These are phyloP conservation scores for Coreius guichenoti DNA, from an alignment of 2,797 vertebrate genomes.

Conservation along the genomic window DNA sequence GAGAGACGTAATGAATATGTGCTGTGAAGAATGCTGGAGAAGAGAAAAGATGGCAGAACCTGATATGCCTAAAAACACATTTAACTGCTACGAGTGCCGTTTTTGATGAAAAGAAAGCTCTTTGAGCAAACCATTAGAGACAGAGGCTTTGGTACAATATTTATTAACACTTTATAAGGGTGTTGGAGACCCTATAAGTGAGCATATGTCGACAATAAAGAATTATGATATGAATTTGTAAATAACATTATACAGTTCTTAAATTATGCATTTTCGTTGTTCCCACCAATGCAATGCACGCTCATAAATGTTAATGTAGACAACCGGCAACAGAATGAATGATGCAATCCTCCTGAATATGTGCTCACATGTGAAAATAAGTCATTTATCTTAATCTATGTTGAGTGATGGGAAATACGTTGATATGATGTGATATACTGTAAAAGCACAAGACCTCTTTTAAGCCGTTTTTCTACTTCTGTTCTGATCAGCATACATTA, in stretches of 20 bases:
- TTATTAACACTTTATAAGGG: conserved; percentile 25
- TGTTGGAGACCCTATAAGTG: neutral
- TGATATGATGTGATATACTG: neutral
- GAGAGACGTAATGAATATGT: conserved; percentile 57
- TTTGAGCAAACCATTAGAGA: conserved; percentile 23
- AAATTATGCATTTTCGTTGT: neutral
- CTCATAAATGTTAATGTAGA: conserved; percentile 23
- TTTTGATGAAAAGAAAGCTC: conserved; percentile 38
- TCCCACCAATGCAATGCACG: neutral
- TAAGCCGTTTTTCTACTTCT: neutral
- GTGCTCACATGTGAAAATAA: neutral
- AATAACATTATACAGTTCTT: neutral
- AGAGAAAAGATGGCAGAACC: conserved; percentile 37
- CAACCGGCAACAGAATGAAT: neutral
- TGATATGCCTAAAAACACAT: conserved; percentile 44
- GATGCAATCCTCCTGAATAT: neutral
- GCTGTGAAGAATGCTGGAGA: conserved; percentile 30
- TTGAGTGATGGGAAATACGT: neutral
- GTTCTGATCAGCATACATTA: neutral
- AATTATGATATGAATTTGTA: neutral
- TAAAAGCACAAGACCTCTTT: conserved; percentile 1
- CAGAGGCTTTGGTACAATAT: neutral
- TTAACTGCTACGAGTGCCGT: conserved; percentile 4
- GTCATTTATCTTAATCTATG: neutral
- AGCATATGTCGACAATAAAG: conserved; percentile 11